Base-by-base conservation (phyloP, 2,797 vertebrate genomes). In the Darevskia mixta region DNA sequence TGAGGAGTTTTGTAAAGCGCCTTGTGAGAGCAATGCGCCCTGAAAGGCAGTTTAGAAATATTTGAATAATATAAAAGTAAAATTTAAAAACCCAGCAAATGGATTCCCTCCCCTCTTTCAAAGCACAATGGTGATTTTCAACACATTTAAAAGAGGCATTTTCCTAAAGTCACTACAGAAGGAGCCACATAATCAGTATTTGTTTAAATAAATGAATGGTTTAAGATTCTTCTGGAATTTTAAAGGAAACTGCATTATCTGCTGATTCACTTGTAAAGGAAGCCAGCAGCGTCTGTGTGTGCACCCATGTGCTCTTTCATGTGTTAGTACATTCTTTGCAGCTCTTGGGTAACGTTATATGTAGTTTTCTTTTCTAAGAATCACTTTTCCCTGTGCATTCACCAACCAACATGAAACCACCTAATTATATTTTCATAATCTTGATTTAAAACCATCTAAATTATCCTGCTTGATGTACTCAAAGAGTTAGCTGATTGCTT, bases 401-500 rank as follows among this genome's bases (percentile, higher is more conserved):
- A 95, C 94, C 86, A 95, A 92, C 94, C 93, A 95, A 96, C 94
- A 94, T 94, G 94, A 96, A 97, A 96, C 94, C 93, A 95, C 95
- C 95, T 97, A 96, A 96, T 96, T 97, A 96, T 96, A 94, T 95
- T 97, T 97, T 96, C 93, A 97, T 96, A 96, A 96, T 96, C 95
- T 91, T 95, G 95, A 96, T 97, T 96, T 96, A 96, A 96, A 97
- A 95, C 93, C 93, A 96, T 94, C 95, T 96, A 96, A 96, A 96
- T 96, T 93, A 96, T 95, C 95, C 94, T 95, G 88, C 94, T 95
- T 96, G 95, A 97, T 95, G 94, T 94, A 96, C 94, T 96, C 96
- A 96, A 95, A 95, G 94, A 95, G 95, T 97, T 96, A 96, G 95
- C 95, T 96, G 96, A 96, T 96, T 96, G 96, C 94, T 96, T 96